Evolutionary conservation across 2,797 vertebrate species (phyloP).

Genomic region (Onychomys arenicola): DNA sequence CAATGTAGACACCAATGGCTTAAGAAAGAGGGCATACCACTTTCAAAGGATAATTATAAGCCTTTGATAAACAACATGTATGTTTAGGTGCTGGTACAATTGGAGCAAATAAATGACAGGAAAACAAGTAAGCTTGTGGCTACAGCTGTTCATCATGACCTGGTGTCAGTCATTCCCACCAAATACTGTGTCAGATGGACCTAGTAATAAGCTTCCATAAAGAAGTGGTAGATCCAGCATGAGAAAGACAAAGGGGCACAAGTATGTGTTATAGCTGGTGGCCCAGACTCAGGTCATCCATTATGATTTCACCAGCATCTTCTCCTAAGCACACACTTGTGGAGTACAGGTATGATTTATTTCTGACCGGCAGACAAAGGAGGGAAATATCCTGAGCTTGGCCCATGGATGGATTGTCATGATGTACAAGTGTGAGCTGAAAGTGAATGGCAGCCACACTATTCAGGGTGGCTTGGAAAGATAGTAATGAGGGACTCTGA

Average conservation of each 20-base stretch:
- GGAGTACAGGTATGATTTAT: not conserved
- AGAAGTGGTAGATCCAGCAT: constrained; percentile 27
- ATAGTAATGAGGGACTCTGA: not conserved
- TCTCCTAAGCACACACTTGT: not conserved
- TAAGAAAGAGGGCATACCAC: not conserved
- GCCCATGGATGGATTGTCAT: not conserved
- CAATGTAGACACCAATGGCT: not conserved
- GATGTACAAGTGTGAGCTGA: not conserved
- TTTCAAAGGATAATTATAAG: constrained; percentile 35
- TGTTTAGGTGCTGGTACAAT: constrained; percentile 15
- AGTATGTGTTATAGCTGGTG: not conserved
- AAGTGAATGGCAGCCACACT: constrained; percentile 29
- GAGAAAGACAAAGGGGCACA: not conserved
- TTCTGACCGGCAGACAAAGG: not conserved
- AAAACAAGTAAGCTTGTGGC: not conserved
- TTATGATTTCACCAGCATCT: constrained; percentile 22
- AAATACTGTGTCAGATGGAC: not conserved
- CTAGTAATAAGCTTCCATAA: constrained; percentile 7
- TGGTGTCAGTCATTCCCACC: not conserved
- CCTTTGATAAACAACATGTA: constrained; percentile 36
- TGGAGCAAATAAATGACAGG: constrained; percentile 4
- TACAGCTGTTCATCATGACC: not conserved
- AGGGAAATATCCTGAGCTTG: constrained; percentile 13
- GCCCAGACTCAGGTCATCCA: not conserved
- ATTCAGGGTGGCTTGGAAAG: not conserved